These are phyloP conservation scores for Neocrepidodera transversa DNA, from an alignment of 2,888 invertebrate species.

Conservation along the genomic window DNA sequence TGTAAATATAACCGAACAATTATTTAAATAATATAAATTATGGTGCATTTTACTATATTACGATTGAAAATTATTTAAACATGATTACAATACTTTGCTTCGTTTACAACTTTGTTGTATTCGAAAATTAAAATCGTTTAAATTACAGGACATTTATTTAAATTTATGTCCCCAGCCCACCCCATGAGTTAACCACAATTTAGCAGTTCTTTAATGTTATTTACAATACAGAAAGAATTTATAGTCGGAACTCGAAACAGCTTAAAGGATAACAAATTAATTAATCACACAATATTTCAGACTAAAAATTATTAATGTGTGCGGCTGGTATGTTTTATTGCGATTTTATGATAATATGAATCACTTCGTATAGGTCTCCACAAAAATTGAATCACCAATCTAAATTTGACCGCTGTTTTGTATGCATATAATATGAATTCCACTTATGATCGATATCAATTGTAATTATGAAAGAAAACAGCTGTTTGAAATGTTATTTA, in stretches of 20 bases:
- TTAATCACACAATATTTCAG: conserved; percentile 12
- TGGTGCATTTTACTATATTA: too few relatives aligned
- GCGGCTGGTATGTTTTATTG: conserved; percentile 11
- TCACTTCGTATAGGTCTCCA: conserved; percentile 22
- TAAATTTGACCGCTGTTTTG: conserved; percentile 28
- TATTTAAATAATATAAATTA: too few relatives aligned
- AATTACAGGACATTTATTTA: too few relatives aligned
- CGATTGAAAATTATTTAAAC: too few relatives aligned
- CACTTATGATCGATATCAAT: too few relatives aligned
- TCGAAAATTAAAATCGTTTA: too few relatives aligned
- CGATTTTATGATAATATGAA: conserved; percentile 25
- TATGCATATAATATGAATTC: too few relatives aligned
- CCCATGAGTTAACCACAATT: not conserved
- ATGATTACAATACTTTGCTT: too few relatives aligned
- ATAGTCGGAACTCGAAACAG: not conserved
- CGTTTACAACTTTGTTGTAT: too few relatives aligned
- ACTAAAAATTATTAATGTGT: conserved; percentile 19
- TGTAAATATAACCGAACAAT: too few relatives aligned
- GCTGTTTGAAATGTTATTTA: too few relatives aligned
- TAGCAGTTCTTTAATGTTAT: not conserved
- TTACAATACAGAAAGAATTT: conserved; percentile 7
- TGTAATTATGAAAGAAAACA: too few relatives aligned
- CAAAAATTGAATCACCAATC: conserved; percentile 30
- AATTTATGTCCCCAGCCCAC: not conserved
- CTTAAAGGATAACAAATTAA: not conserved